These are phyloP conservation scores for Papilio aristodemus DNA, from an alignment of 1,140 invertebrate species.

Conservation along the genomic window DNA sequence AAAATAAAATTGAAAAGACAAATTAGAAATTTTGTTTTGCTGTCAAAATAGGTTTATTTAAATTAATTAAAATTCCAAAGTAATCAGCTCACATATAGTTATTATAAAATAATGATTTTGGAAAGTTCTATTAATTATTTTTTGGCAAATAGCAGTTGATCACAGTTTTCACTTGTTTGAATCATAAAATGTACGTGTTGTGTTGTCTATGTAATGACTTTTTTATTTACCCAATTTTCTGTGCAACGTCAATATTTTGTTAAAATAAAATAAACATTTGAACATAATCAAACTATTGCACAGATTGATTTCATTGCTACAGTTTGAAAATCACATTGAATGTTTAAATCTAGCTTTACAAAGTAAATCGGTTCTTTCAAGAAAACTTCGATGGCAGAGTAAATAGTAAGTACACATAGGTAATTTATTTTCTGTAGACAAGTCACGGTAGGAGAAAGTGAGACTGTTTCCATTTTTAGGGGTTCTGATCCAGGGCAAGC, in stretches of 20 bases:
- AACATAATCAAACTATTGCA: background rate
- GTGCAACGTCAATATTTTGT: background rate
- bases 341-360: background rate
- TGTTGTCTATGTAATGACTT: background rate
- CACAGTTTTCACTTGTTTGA: too few relatives aligned
- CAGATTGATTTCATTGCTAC: conserved; percentile 4
- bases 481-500: background rate
- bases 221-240: conserved; percentile 4
- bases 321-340: background rate
- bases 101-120: background rate
- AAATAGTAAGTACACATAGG: conserved; percentile 19
- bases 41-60: background rate
- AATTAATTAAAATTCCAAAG: background rate
- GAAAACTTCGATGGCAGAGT: background rate
- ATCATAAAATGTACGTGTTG: too few relatives aligned
- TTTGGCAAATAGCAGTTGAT: too few relatives aligned
- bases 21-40: background rate
- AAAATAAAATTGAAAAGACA: background rate
- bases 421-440: background rate
- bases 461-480: background rate
- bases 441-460: background rate
- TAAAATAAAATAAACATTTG: background rate
- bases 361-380: background rate
- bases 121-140: too few relatives aligned
- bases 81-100: background rate